Conservation (phyloP, 2,888 invertebrate species). For the Choristoneura rosaceana region DNA sequence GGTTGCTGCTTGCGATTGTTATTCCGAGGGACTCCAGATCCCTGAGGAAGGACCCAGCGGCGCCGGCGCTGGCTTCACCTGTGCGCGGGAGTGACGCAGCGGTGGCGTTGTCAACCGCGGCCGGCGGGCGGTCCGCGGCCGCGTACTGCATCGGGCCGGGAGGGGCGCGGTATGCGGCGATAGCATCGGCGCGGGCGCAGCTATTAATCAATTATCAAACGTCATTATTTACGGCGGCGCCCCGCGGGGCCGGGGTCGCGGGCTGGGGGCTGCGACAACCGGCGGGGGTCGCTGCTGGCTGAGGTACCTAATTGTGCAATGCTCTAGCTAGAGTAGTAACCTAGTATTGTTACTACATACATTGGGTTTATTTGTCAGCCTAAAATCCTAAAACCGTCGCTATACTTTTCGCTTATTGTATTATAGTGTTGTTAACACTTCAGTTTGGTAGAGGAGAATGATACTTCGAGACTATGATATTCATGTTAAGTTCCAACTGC, state of each 20-base stretch:
- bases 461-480: too few relatives aligned
- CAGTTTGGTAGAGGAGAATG: too few relatives aligned
- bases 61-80: neutral
- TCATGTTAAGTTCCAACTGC: too few relatives aligned
- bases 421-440: too few relatives aligned
- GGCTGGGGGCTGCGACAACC: slow-evolving; percentile 38
- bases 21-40: too few relatives aligned
- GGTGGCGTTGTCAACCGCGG: slow-evolving; percentile 36
- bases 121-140: slow-evolving; percentile 56
- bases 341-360: too few relatives aligned
- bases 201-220: slow-evolving; percentile 80
- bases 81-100: slow-evolving; percentile 1
- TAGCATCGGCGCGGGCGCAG: slow-evolving; percentile 58
- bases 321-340: neutral
- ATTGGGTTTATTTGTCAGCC: too few relatives aligned
- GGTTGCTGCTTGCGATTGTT: too few relatives aligned
- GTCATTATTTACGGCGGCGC: slow-evolving; percentile 70
- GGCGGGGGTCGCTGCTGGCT: neutral
- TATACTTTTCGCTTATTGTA: too few relatives aligned
- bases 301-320: neutral
- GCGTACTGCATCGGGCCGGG: slow-evolving; percentile 76
- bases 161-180: slow-evolving; percentile 54
- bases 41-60: neutral
- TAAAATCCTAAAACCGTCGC: too few relatives aligned
- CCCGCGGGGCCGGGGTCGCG: slow-evolving; percentile 48